Percentiles rank a stretch among this genome's conserved stretches.
These are phyloP conservation scores for Ramazzottius varieornatus DNA, from an alignment of 2,888 invertebrate genomes.

Conservation along the genomic window DNA sequence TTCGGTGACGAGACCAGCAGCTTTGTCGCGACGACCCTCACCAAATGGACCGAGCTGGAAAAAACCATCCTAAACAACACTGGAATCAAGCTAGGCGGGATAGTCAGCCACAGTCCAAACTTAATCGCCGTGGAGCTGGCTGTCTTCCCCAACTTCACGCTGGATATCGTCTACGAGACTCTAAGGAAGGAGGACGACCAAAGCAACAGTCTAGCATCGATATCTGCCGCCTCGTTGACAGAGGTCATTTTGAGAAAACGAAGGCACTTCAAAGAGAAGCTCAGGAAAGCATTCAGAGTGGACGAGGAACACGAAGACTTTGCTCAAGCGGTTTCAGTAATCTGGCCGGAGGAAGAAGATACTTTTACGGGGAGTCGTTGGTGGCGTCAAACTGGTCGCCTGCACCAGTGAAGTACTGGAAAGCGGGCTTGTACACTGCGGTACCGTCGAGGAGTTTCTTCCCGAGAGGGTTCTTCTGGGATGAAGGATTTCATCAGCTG, in stretches of 20 bases:
- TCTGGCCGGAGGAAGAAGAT: constrained; percentile 81
- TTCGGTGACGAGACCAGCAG: background rate
- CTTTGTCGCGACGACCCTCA: background rate
- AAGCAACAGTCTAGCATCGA: background rate
- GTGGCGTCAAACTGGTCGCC: constrained; percentile 31
- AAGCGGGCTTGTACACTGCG: constrained; percentile 61
- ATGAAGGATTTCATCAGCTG: constrained; percentile 92
- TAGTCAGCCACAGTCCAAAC: constrained; percentile 15
- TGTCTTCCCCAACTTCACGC: constrained; percentile 45
- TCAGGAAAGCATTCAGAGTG: constrained; percentile 51
- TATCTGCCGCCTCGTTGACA: background rate
- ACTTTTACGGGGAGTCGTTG: constrained; percentile 69
- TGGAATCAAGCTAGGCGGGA: background rate
- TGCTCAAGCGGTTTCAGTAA: constrained; percentile 69
- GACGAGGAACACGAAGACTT: constrained; percentile 32
- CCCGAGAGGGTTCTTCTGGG: constrained; percentile 95
- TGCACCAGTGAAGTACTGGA: constrained; percentile 40
- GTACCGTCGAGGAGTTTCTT: constrained; percentile 92
- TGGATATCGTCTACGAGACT: constrained; percentile 60
- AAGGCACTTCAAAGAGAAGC: constrained; percentile 41
- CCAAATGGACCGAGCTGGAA: background rate
- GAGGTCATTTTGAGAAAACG: constrained; percentile 30
- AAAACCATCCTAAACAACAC: background rate
- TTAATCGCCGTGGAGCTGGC: constrained; percentile 30
- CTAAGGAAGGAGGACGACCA: background rate